A percentile compares a stretch with the other conserved stretches of the same genome.
These are phyloP conservation scores for Mormyrops attenuatus DNA, from an alignment of 2,797 vertebrate genomes.

Conservation along the genomic window DNA sequence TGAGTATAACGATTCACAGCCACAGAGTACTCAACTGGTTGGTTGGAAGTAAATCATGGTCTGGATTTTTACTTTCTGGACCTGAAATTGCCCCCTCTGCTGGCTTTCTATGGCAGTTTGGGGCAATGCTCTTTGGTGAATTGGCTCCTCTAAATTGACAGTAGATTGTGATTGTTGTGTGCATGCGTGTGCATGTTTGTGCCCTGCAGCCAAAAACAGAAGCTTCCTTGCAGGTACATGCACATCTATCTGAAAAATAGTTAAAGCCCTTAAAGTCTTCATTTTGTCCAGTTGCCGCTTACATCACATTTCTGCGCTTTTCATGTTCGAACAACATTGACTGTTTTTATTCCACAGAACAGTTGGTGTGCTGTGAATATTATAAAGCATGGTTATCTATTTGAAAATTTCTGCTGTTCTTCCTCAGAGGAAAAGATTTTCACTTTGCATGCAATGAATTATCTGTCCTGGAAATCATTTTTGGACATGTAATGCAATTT, in stretches of 20 bases:
- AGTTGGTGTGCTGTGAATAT: not conserved
- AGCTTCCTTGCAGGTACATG: not conserved
- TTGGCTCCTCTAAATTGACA: not conserved
- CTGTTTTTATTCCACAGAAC: not conserved
- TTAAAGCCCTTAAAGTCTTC: not conserved
- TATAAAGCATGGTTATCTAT: not conserved
- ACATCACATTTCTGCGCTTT: not conserved
- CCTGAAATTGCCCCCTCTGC: no score
- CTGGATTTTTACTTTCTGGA: no score
- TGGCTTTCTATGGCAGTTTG: not conserved
- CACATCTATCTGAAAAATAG: not conserved
- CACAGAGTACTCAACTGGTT: no score
- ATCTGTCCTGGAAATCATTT: not conserved
- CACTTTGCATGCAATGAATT: not conserved
- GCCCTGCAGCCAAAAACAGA: not conserved
- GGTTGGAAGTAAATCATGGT: no score
- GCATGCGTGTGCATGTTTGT: not conserved
- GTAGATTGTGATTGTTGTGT: not conserved
- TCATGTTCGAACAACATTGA: not conserved
- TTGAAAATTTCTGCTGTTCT: not conserved
- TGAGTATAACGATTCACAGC: no score
- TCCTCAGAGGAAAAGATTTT: not conserved
- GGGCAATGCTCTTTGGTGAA: not conserved
- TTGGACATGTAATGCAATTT: not conserved
- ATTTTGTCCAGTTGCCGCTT: not conserved